Percentiles rank a stretch among this genome's conserved stretches.
Evolutionary conservation across 2,888 invertebrate genomes (phyloP).

Genomic region (Automeris io): DNA sequence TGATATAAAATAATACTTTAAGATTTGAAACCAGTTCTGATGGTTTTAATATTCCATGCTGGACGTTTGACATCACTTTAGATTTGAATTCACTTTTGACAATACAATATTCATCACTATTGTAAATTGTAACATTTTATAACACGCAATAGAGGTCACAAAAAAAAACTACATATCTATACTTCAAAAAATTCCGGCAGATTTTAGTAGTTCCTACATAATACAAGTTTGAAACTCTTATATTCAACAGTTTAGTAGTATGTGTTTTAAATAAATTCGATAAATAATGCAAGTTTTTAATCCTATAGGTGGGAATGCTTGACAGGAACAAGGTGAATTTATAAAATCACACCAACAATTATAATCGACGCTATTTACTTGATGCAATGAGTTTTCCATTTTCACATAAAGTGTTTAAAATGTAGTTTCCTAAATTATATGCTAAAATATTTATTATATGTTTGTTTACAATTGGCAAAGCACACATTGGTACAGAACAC

Average conservation of each 20-base stretch:
- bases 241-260: not conserved
- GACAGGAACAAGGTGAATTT: constrained; percentile 35
- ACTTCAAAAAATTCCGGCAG: too few species aligned
- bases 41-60: too few species aligned
- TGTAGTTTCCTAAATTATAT: not conserved
- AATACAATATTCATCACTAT: too few species aligned
- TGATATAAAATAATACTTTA: too few species aligned
- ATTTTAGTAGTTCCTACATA: too few species aligned
- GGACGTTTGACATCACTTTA: too few species aligned
- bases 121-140: too few species aligned
- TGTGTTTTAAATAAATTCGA: constrained; percentile 3
- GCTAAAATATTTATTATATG: not conserved
- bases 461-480: not conserved
- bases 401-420: not conserved
- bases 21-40: too few species aligned
- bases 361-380: constrained; percentile 15
- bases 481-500: not conserved
- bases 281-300: constrained; percentile 21
- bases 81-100: too few species aligned
- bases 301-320: constrained; percentile 44
- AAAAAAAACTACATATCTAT: too few species aligned
- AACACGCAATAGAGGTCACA: too few species aligned
- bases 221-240: too few species aligned
- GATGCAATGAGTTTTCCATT: not conserved
- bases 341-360: constrained; percentile 11